These are phyloP conservation scores for Orthonevra nobilis DNA, from an alignment of 2,888 invertebrate species.

Conservation along the genomic window DNA sequence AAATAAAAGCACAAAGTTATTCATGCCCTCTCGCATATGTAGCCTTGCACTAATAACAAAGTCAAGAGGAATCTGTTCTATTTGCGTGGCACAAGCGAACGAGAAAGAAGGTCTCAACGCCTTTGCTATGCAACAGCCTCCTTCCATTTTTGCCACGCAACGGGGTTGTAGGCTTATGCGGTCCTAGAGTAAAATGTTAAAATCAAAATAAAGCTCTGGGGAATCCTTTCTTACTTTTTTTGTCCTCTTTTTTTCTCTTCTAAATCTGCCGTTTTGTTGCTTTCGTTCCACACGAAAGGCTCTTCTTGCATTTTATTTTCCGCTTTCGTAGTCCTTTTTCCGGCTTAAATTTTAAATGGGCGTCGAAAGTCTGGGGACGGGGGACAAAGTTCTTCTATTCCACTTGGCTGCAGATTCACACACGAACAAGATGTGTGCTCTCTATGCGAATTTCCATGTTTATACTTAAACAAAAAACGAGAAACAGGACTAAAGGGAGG, in stretches of 20 bases:
- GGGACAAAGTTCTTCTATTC: conserved; percentile 29
- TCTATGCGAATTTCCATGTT: conserved; percentile 27
- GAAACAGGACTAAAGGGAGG: conserved; percentile 8
- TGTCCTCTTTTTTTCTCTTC: conserved; percentile 4
- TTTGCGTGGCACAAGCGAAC: conserved; percentile 24
- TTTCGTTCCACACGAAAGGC: neutral
- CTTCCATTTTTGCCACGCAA: no score
- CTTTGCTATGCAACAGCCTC: conserved; percentile 45
- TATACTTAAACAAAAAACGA: conserved; percentile 52
- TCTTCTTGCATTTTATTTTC: no score
- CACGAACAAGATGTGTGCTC: conserved; percentile 31
- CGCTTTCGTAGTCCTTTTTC: conserved; percentile 17
- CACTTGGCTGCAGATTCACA: conserved; percentile 47
- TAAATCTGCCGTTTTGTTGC: neutral
- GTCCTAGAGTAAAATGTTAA: conserved; percentile 39
- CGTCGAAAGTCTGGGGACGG: no score
- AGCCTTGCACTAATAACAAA: conserved; percentile 51
- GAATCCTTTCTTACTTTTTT: conserved; percentile 36
- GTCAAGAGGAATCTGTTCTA: conserved; percentile 51
- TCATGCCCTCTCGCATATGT: conserved; percentile 32
- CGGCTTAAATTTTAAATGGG: conserved; percentile 33
- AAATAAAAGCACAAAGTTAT: conserved; percentile 25
- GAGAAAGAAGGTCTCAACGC: conserved; percentile 20
- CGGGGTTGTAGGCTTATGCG: conserved; percentile 28
- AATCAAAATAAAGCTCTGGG: conserved; percentile 55